phyloP scores from a whole-genome alignment of 2,888 invertebrate species.

The Melanargia galathea region DNA sequence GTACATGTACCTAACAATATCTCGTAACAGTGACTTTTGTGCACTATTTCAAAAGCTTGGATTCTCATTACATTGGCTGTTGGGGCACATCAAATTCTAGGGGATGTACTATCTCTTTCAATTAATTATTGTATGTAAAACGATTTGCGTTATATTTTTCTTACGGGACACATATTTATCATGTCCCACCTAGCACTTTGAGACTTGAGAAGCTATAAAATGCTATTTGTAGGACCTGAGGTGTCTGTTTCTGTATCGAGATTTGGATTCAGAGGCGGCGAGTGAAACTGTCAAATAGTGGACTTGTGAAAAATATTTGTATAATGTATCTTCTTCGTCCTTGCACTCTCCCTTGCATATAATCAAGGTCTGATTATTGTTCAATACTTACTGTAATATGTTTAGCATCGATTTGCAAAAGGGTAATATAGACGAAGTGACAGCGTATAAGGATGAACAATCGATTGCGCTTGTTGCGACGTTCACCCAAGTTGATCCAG shows the following conservation, averaged over 20 bases:
- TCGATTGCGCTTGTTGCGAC: no score
- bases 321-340: not conserved
- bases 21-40: no score
- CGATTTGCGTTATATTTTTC: not conserved
- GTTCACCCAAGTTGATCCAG: no score
- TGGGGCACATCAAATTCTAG: no score
- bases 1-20: no score
- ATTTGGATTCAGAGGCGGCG: conserved; percentile 32
- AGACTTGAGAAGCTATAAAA: conserved; percentile 3
- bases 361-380: no score
- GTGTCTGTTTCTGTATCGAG: conserved; percentile 17
- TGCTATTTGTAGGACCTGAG: conserved; percentile 13
- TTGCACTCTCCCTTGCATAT: no score
- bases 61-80: not conserved
- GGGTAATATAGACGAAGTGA: no score
- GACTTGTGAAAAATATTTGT: not conserved
- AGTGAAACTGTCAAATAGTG: conserved; percentile 22
- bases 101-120: no score
- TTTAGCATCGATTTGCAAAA: no score
- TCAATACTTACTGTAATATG: no score
- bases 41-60: not conserved
- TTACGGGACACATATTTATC: not conserved
- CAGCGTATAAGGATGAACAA: no score
- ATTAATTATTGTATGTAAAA: not conserved
- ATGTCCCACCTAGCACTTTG: not conserved